Conservation (phyloP, 2,797 vertebrate genomes). For the Benthosema pterotum region DNA sequence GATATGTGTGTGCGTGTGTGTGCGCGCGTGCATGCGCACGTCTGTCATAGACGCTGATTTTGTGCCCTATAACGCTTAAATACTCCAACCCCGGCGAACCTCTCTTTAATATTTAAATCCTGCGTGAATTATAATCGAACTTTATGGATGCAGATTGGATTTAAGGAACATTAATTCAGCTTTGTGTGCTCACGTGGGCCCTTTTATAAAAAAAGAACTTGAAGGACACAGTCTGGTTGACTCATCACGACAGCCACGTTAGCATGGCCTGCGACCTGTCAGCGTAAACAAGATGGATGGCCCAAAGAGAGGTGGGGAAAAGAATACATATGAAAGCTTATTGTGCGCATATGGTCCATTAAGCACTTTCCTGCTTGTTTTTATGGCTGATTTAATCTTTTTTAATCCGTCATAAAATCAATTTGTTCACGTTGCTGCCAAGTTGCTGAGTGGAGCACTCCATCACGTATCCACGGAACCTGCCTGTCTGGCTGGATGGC, state of each 20-base stretch:
- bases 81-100: too few species aligned
- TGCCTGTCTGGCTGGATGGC: conserved; percentile 62
- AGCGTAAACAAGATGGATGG: conserved; percentile 77
- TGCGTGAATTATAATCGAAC: not conserved
- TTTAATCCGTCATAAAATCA: conserved; percentile 86
- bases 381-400: conserved; percentile 84
- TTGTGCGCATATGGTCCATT: conserved; percentile 80
- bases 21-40: not conserved
- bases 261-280: conserved; percentile 68
- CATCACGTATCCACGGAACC: conserved; percentile 76
- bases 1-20: not conserved
- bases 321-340: conserved; percentile 82
- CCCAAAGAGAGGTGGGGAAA: conserved; percentile 63
- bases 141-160: not conserved
- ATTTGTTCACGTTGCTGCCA: conserved; percentile 81
- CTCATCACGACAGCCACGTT: conserved; percentile 60
- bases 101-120: too few species aligned
- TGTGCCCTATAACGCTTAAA: too few species aligned
- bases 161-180: not conserved
- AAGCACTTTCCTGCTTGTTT: conserved; percentile 82
- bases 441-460: conserved; percentile 77
- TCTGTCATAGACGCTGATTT: not conserved
- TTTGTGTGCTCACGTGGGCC: not conserved
- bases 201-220: conserved; percentile 27
- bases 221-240: conserved; percentile 60